Percentiles rank a stretch among this genome's conserved stretches.
Evolutionary conservation across 2,113 vertebrate genomes (phyloP).

Genomic region (Phainopepla nitens): DNA sequence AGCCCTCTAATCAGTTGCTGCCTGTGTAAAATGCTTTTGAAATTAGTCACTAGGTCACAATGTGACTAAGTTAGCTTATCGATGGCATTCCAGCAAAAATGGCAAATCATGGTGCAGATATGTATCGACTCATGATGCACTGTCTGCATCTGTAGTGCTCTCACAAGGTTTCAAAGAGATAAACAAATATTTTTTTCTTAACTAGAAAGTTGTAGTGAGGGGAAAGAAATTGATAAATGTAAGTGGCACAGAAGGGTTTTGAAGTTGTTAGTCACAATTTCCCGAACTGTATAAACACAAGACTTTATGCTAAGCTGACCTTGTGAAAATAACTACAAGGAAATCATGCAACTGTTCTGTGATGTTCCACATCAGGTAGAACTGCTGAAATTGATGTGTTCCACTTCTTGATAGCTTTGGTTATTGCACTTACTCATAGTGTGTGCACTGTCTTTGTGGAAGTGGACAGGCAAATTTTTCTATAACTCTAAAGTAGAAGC

Average conservation of each 20-base stretch:
- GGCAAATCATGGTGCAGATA: not conserved
- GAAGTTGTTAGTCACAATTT: not conserved
- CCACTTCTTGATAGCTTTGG: not conserved
- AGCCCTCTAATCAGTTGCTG: slow-evolving; percentile 32
- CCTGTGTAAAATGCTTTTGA: slow-evolving; percentile 22
- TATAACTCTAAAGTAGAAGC: not conserved
- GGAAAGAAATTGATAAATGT: not conserved
- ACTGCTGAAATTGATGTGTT: not conserved
- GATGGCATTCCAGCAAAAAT: slow-evolving; percentile 21
- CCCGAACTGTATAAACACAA: not conserved
- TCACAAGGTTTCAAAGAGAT: not conserved
- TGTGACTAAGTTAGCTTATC: slow-evolving; percentile 39
- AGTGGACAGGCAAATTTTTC: not conserved
- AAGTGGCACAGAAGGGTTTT: not conserved
- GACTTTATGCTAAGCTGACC: not conserved
- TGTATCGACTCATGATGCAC: not conserved
- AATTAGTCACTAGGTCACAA: slow-evolving; percentile 42
- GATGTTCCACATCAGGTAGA: not conserved
- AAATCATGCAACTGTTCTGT: not conserved
- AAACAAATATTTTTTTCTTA: not conserved
- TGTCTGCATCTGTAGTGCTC: not conserved
- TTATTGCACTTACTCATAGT: not conserved
- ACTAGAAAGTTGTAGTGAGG: not conserved
- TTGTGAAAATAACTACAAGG: not conserved
- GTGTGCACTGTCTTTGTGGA: not conserved